Conservation (phyloP, 37 sponge, comb jelly and placozoan species). For the Bolinopsis microptera region DNA sequence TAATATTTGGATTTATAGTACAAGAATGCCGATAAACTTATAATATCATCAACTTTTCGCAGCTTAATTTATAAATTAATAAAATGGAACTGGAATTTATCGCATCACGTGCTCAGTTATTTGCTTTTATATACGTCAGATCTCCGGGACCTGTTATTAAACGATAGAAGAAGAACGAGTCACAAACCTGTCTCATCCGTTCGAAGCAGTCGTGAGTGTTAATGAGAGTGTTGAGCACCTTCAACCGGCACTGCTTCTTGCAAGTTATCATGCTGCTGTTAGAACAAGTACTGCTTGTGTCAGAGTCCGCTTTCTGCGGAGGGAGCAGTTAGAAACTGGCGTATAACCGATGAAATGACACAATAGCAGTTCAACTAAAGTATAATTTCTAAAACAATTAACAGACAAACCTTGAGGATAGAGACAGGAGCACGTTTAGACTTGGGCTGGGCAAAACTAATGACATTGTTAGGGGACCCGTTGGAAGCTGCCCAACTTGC, state of each 20-base stretch:
- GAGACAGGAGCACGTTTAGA: constrained; percentile 57
- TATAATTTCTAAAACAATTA: neutral
- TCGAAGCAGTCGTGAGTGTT: constrained; percentile 64
- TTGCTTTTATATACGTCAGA: no score
- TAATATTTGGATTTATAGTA: no score
- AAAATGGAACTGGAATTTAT: no score
- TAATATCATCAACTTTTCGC: no score
- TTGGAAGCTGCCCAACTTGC: constrained; percentile 29
- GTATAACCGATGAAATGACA: neutral
- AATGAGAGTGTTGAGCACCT: constrained; percentile 44
- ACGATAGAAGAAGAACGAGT: neutral
- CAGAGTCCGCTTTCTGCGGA: constrained; percentile 56
- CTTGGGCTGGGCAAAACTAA: neutral
- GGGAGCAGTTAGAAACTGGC: no score
- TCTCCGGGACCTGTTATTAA: no score
- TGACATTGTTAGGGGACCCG: neutral
- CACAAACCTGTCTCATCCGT: constrained; percentile 43
- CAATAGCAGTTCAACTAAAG: neutral
- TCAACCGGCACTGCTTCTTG: neutral
- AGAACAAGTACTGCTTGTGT: constrained; percentile 41
- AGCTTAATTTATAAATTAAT: no score
- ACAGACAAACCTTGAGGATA: constrained; percentile 39
- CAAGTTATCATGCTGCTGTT: constrained; percentile 52
- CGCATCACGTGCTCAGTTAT: no score
- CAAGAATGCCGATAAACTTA: no score